Evolutionary conservation across 2,888 invertebrate genomes (phyloP), one percentile per base, ranked within the genome.

Genomic region (Serripes groenlandicus): DNA sequence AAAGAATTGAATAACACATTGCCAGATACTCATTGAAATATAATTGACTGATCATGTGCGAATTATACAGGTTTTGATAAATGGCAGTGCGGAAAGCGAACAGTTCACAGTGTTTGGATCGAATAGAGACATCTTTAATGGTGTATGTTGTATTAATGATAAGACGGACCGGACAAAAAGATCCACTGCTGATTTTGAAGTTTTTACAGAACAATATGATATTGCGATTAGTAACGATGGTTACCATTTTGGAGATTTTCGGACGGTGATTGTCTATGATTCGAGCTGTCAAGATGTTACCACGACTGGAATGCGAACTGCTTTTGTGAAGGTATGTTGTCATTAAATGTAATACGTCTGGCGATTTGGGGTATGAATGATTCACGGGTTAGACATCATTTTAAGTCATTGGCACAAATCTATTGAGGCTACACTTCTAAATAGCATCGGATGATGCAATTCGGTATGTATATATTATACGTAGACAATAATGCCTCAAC

Each of bases 201-300:
- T 35, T 35, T 68, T 68, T 23, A 26, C 49, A 3, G 42, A 1
- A 26, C 2, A 32, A 9, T 68, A 42, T 30, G 28, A 68, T 18
- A 68, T 68, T 15, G 23, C 42, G 9, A 68, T 68, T 18, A 68
- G 68, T 34, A 68, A 68, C 21, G 42, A 35, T 34, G 68, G 42
- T 26, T 1, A 9, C 3, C 18, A n/a, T 34, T 68, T 68, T 68
- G 68, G 68, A 23, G 49, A 37, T 7, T 15, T 1, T 11, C 21
- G 68, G 28, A 34, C 11, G 35, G 26, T 68, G 35, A 42, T 42
- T 7, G 42, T 37, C 1, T 68, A 42, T 37, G 34, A 68, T 23
- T 68, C 68, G 9, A 18, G 18, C 42, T 68, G 68, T 37, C 68
- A 68, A 26, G 42, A 68, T 7, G 34, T 62, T 28, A 34, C 3